Base-by-base conservation (phyloP, 2,888 invertebrate genomes). In the Melipona beecheii region DNA sequence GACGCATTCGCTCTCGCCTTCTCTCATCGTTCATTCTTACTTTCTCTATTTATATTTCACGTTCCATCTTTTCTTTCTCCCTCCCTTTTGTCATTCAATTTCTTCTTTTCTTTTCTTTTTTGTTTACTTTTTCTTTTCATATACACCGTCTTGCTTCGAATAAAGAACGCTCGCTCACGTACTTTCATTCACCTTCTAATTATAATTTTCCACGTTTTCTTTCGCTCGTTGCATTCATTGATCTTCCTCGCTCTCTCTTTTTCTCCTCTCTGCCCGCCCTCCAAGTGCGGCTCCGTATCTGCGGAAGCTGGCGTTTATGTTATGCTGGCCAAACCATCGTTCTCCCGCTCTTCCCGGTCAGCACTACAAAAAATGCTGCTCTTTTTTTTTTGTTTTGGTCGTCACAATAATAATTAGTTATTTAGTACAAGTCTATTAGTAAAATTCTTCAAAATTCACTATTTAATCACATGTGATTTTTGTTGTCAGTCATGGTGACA, bases 381-480 rank as follows among this genome's bases (percentile, higher is more conserved):
- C 93, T 76, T 93, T 86, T 68, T 43, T 65, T 58, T 58, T 83
- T 90, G 91, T 93, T 76, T 93, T 93, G 93, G 93, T 94, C 93
- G 93, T 93, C 93, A 91, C 92, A 91, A 92, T 93, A 92, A 89
- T 92, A 83, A 92, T 93, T 93, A 91, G 88, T 91, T 92, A 91
- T 90, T 91, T 91, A 91, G 90, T 91, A 92, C 91, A 92, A 92
- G 92, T 92, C 92, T 92, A 92, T 92, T 91, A 92, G 93, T 93
- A 93, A 93, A 93, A 93, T 93, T 93, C 88, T 86, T 94, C 93
- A 92, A 93, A 94, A 93, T 93, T 93, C 91, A 92, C 93, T 93
- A 92, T 91, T 92, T 87, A 92, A 93, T 93, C 93, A 93, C 93
- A 93, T 92, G 90, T 92, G 93, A 92, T 93, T 93, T 88, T 91